Evolutionary conservation across 2,888 invertebrate species (phyloP), one percentile per base, ranked within the genome.

Genomic region (Apodemia duryi): DNA sequence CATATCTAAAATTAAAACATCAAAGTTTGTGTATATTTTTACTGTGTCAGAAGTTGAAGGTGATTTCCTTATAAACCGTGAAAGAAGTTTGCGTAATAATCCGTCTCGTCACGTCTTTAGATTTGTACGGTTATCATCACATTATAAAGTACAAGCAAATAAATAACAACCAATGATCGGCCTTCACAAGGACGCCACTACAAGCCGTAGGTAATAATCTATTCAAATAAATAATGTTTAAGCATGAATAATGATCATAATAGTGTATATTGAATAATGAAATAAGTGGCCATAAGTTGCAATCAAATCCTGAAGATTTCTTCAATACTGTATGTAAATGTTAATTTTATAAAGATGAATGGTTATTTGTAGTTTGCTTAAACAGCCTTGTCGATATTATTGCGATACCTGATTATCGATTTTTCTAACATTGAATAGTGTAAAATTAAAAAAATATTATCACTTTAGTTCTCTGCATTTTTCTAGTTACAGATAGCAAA

Each of bases 21-120:
- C 80, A 83, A 83, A 86, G 81, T 85, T 83, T 84, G 79, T 87
- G 83, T 85, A 81, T 82, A 81, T 68, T 73, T 67, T 67, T 66
- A 66, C 77, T 79, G 84, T 84, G 85, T 84, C 83, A 83, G 80
- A 77, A 81, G 84, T 77, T 85, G 87, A 89, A 89, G 88, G 88
- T 86, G 85, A 88, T 81, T 91, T 91, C 90, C 90, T 88, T 76
- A 78, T 84, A 79, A 73, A 78, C 79, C 77, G 78, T 78, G 82
- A 74, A 75, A 78, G 72, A 75, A 78, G 81, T 82, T 83, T 82
- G 82, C 80, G 82, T 83, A 86, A 86, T 82, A 73, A 11, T 43
- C 72, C 81, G 77, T 81, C 82, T 85, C 85, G 83, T 83, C 74
- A 75, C 73, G 74, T 75, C 77, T 79, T 71, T 72, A 73, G 71